A percentile compares a stretch with the other conserved stretches of the same genome.
These are phyloP conservation scores for Dugesia japonica DNA, from an alignment of 2,888 invertebrate species.

Conservation along the genomic window DNA sequence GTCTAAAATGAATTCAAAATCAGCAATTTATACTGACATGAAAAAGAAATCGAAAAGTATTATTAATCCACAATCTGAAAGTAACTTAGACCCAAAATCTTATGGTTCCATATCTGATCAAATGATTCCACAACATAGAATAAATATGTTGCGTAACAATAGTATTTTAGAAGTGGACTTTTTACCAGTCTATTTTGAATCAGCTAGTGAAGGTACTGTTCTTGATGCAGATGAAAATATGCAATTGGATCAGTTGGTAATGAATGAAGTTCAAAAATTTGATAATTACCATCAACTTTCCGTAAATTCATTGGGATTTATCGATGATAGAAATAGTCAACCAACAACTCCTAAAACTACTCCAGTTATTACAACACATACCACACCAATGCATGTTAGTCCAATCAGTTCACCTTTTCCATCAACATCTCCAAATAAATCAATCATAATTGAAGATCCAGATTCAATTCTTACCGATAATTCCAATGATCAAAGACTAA, in stretches of 20 bases:
- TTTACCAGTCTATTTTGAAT: neutral
- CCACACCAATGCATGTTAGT: slow-evolving; percentile 38
- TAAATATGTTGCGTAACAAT: neutral
- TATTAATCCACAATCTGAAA: neutral
- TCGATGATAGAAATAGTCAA: slow-evolving; percentile 6
- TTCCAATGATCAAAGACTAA: slow-evolving; percentile 45
- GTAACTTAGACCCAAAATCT: neutral
- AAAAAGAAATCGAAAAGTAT: neutral
- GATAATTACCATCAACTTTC: neutral
- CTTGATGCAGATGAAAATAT: neutral
- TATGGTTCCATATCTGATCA: neutral
- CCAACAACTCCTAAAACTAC: slow-evolving; percentile 47
- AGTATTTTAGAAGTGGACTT: neutral
- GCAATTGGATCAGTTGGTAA: neutral
- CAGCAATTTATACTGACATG: neutral
- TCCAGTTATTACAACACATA: slow-evolving; percentile 38
- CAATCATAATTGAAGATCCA: slow-evolving; percentile 14
- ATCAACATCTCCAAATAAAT: slow-evolving; percentile 28
- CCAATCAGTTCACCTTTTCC: slow-evolving; percentile 32
- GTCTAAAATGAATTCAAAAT: slow-evolving; percentile 7
- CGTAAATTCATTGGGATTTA: neutral
- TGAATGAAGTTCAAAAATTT: neutral
- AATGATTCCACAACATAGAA: neutral
- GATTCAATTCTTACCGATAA: slow-evolving; percentile 57
- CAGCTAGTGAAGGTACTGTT: neutral